Evolutionary conservation across 2,797 vertebrate genomes (phyloP), one percentile per base, ranked within the genome.

Genomic region (Paratrypauchen microcephalus): DNA sequence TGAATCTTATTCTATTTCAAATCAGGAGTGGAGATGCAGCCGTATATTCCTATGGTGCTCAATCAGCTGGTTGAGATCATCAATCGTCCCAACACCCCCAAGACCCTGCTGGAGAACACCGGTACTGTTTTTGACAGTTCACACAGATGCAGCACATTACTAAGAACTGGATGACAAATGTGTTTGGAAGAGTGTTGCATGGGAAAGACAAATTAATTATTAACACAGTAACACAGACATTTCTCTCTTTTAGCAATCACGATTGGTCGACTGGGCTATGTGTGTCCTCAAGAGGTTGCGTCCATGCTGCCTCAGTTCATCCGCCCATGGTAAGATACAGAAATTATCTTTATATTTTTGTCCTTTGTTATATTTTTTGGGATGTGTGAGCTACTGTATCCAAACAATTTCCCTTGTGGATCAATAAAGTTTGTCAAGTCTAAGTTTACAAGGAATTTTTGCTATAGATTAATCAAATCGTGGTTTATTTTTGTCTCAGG

Each of bases 41-140:
- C 96, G 0, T 98, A 97, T 4, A 95, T 98, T n/a, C 94, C 95
- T 15, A 89, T 97, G 93, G 97, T 97, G n/a, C 93, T 98, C 64
- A 96, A 93, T 71, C 94, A 95, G 80, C 91, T 97, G 59, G 96
- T 98, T 76, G 96, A 98, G 82, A 98, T 98, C 76, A 98, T 98
- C 82, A 98, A 98, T 79, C 92, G 96, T 82, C 96, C 96, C 68
- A 98, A 98, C 85, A 98, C 97, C 0, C 96, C 97, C 57, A 98
- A 98, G 86, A 98, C 97, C 0, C 92, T 98, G n/a, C 89, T 98
- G 85, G 97, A 98, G 86, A 98, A 98, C 88, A 98, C 97, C 58
- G 97, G 97, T 97, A 86, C 4, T 39, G 59, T 21, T 61, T 61
- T 39, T 61, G 18, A 36, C 56, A 28, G 24, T 16, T 58, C 26